Percentiles rank a stretch among this genome's conserved stretches.
phyloP scores from a whole-genome alignment of 2,888 invertebrate genomes.

The Allygus modestus region DNA sequence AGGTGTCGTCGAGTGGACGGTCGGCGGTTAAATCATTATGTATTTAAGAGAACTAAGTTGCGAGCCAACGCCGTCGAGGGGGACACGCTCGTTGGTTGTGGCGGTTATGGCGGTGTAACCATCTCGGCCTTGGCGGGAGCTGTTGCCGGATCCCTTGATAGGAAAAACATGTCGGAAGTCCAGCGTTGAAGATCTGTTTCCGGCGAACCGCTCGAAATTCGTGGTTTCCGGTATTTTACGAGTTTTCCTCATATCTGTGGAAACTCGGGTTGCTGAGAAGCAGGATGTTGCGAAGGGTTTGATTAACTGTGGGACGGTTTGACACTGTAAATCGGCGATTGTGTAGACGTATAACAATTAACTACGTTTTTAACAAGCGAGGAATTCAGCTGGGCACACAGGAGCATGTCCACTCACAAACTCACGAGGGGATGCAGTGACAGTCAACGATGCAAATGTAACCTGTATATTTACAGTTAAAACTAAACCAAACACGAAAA shows the following conservation, averaged over 20 bases:
- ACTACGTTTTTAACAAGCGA: too few species aligned
- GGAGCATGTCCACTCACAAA: too few species aligned
- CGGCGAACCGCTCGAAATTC: constrained; percentile 30
- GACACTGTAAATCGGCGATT: too few species aligned
- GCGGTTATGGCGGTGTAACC: too few species aligned
- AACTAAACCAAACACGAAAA: too few species aligned
- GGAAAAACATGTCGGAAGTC: constrained; percentile 23
- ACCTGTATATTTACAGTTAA: too few species aligned
- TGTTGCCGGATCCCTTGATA: constrained; percentile 9
- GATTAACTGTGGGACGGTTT: not conserved
- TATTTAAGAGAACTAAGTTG: not conserved
- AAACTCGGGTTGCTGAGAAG: not conserved
- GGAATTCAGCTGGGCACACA: too few species aligned
- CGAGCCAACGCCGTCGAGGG: not conserved
- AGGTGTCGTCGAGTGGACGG: not conserved
- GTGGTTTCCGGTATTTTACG: constrained; percentile 16
- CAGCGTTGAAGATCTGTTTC: constrained; percentile 22
- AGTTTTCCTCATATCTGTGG: constrained; percentile 33
- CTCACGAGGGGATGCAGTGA: too few species aligned
- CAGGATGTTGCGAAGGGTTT: not conserved
- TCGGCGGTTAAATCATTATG: not conserved
- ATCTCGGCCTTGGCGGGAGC: constrained; percentile 19
- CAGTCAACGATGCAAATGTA: too few species aligned
- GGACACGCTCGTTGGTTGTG: not conserved
- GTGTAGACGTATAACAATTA: too few species aligned